Conservation (phyloP, 2,797 vertebrate genomes). For the Fratercula arctica region DNA sequence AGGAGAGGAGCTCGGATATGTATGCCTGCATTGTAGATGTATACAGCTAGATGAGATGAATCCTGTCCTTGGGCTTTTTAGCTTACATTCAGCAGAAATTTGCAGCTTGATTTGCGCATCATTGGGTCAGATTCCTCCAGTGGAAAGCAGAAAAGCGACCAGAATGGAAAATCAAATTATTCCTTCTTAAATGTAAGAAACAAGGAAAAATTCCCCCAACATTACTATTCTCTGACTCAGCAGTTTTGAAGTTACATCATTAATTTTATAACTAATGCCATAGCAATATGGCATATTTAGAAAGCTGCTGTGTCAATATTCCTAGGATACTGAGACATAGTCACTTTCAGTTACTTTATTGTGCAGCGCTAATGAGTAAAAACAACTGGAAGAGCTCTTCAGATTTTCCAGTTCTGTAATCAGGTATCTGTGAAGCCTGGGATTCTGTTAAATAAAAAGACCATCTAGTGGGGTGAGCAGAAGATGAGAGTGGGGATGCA, state of each 20-base stretch:
- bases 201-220: neutral
- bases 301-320: neutral
- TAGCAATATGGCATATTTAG: neutral
- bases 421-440: neutral
- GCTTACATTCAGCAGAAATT: neutral
- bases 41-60: neutral
- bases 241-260: neutral
- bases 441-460: neutral
- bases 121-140: neutral
- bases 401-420: neutral
- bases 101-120: neutral
- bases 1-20: neutral
- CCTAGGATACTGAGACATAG: neutral
- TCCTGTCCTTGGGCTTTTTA: neutral
- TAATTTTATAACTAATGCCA: neutral
- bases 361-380: neutral
- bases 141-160: neutral
- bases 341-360: neutral
- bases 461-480: neutral
- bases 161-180: neutral
- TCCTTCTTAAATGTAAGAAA: neutral
- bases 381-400: neutral
- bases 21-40: neutral
- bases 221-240: neutral
- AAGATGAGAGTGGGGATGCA: fast-evolving